Evolutionary conservation across 2,888 invertebrate genomes (phyloP).

Genomic region (Ophion obscuratus): DNA sequence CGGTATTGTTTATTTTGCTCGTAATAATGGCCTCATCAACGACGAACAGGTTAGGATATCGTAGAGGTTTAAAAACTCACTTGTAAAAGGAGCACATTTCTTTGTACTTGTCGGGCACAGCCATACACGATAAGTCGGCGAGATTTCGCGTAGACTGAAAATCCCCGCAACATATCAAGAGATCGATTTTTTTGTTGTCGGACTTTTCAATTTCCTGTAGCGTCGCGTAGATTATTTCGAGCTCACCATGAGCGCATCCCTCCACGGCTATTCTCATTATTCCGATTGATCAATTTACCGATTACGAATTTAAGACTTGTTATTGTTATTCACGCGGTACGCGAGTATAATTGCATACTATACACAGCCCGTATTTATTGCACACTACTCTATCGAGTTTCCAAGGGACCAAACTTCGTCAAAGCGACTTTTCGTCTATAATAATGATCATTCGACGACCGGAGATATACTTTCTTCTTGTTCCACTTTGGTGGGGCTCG

Average conservation of each 20-base stretch:
- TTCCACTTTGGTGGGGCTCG: no score
- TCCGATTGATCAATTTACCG: slow-evolving; percentile 1
- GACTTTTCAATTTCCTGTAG: slow-evolving; percentile 90
- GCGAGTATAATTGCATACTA: not conserved
- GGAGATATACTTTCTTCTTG: no score
- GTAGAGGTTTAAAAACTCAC: slow-evolving; percentile 85
- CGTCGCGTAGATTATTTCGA: slow-evolving; percentile 97
- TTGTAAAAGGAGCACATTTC: slow-evolving; percentile 96
- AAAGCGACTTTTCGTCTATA: not conserved
- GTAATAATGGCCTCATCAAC: not conserved
- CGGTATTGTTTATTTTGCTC: not conserved
- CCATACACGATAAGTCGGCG: slow-evolving; percentile 96
- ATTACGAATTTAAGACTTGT: not conserved
- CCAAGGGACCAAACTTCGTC: not conserved
- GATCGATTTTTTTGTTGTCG: slow-evolving; percentile 92
- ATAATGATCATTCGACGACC: not conserved
- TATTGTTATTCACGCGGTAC: not conserved
- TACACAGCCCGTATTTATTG: not conserved
- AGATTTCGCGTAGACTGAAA: slow-evolving; percentile 97
- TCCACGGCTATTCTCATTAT: slow-evolving; percentile 97
- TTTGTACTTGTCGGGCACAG: slow-evolving; percentile 96
- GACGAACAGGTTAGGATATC: not conserved
- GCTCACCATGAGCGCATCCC: slow-evolving; percentile 99
- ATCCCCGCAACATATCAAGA: slow-evolving; percentile 98
- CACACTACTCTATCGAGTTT: not conserved